Conservation (phyloP, 1,140 invertebrate genomes). For the Eupristina koningsbergeri region DNA sequence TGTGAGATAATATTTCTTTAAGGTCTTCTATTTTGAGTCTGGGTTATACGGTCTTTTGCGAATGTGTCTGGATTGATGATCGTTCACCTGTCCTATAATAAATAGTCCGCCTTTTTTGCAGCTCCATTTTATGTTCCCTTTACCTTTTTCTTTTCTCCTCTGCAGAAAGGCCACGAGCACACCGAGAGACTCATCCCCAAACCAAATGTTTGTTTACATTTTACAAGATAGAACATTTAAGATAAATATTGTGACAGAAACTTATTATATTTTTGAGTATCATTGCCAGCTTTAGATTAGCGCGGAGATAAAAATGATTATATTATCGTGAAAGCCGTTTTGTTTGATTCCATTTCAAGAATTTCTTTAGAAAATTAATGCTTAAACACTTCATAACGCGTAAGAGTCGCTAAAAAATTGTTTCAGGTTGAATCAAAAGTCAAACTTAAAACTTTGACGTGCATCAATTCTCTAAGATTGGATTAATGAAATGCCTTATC, state of each 20-base stretch:
- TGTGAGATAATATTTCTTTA: slow-evolving; percentile 21
- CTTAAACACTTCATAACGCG: not conserved
- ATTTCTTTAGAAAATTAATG: not conserved
- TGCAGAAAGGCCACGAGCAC: not conserved
- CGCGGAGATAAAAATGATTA: too few species aligned
- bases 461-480: too few species aligned
- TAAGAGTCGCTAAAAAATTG: too few species aligned
- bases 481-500: too few species aligned
- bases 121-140: not conserved
- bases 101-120: slow-evolving; percentile 42
- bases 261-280: not conserved
- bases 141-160: not conserved
- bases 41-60: slow-evolving; percentile 26
- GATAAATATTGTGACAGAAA: not conserved
- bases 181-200: not conserved
- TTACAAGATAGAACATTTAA: not conserved
- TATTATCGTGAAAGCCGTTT: too few species aligned
- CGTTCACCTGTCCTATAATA: slow-evolving; percentile 45
- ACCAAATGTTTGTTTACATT: slow-evolving; percentile 16
- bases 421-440: too few species aligned
- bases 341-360: too few species aligned
- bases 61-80: slow-evolving; percentile 39
- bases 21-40: slow-evolving; percentile 13
- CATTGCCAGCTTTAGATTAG: not conserved
- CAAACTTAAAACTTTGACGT: too few species aligned